Conservation (phyloP, 2,888 invertebrate genomes). For the Agrotis segetum region DNA sequence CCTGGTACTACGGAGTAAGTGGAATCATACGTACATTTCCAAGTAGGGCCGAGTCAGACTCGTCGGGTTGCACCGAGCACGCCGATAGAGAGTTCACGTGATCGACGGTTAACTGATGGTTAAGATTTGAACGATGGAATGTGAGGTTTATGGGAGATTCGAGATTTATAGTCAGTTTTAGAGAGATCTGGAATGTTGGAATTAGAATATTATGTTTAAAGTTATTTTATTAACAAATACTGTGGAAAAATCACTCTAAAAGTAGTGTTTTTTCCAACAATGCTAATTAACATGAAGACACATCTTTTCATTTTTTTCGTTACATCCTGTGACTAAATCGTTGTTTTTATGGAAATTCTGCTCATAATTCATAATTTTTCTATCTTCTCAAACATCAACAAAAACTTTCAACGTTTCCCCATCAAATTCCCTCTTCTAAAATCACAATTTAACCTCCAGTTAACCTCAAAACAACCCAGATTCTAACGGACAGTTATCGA, state of each 20-base stretch:
- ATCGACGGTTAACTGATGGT: constrained; percentile 48
- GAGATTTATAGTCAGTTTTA: not conserved
- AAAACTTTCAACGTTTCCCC: rapidly evolving
- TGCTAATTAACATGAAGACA: no score
- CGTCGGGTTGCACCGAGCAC: constrained; percentile 68
- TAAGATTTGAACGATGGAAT: not conserved
- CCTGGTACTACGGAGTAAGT: constrained; percentile 80
- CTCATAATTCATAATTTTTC: no score
- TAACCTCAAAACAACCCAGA: not conserved
- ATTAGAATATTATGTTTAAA: no score
- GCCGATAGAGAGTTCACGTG: constrained; percentile 49
- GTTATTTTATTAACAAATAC: no score
- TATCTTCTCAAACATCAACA: not conserved
- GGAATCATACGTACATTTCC: constrained; percentile 90
- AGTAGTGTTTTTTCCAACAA: not conserved
- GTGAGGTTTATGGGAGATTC: not conserved
- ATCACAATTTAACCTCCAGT: no score
- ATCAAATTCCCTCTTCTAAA: no score
- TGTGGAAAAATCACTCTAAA: not conserved
- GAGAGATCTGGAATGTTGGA: no score
- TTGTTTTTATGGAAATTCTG: no score
- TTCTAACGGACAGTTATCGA: constrained; percentile 27
- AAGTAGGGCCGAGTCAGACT: constrained; percentile 86
- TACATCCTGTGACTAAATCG: no score
- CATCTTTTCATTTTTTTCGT: no score